Evolutionary conservation across 2,113 vertebrate genomes (phyloP), one percentile per base, ranked within the genome.

Genomic region (Dromaius novaehollandiae): DNA sequence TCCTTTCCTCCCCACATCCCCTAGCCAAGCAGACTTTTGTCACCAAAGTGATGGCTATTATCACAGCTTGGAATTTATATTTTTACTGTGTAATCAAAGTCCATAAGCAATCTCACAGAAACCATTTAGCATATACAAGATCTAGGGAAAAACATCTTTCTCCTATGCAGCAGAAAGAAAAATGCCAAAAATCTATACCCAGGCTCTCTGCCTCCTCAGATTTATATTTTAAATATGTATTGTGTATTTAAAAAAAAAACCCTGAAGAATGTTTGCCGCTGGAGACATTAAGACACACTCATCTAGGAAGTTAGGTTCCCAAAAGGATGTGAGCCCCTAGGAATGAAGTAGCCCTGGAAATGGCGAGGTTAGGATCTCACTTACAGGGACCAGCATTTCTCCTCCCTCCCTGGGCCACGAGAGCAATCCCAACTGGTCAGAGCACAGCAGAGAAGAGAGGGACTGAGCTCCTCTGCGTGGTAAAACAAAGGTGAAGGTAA

Each of bases 41-140:
- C 82, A 96, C 81, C 65, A 86, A 92, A 97, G 34, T 63, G 77
- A 90, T 68, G 46, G 64, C 51, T 97, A 88, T 82, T 95, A 85
- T 69, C 89, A 94, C 40, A 91, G 85, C 46, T 95, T 93, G 85
- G 68, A 95, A 90, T 94, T 96, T 82, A 15, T 88, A 69, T 91
- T 97, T 98, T 96, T 90, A 89, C 68, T 94, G 58, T 90, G 74
- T 93, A 96, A 97, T 96, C 84, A 85, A 97, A 98, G 63, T 90
- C 65, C 48, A 81, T 64, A 91, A 94, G 56, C 89, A 97, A 94
- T 94, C 83, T 95, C 68, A 89, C 28, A 90, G 71, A 88, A 90
- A 85, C 48, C 48, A 90, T 91, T 94, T 95, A 93, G 63, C 60
- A 50, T 61, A 84, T 28, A 88, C 46, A 76, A 86, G 48, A 91